A percentile compares a stretch with the other conserved stretches of the same genome.
phyloP scores from a whole-genome alignment of 2,797 vertebrate genomes.

The Paramormyrops hopkinsi region DNA sequence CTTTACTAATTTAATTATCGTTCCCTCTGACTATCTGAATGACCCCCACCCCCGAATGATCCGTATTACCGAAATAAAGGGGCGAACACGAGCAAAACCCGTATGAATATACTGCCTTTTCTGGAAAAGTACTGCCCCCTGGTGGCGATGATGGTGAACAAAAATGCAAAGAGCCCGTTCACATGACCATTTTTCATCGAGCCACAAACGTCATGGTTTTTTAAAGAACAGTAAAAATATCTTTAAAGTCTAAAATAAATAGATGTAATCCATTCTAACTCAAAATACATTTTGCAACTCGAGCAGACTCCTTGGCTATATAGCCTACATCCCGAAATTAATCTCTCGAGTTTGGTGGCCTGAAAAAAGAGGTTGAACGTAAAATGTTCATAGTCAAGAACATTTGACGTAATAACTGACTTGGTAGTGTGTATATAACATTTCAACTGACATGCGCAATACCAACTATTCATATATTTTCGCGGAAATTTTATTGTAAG shows the following conservation, averaged over 20 bases:
- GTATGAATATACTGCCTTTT: neutral
- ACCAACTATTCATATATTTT: neutral
- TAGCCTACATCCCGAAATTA: neutral
- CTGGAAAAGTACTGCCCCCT: neutral
- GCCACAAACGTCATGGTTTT: neutral
- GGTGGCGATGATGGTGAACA: neutral
- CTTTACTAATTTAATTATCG: neutral
- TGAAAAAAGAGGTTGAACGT: neutral
- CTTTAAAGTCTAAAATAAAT: neutral
- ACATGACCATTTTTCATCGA: neutral
- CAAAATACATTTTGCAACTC: neutral
- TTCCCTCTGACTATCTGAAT: neutral
- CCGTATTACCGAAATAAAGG: neutral
- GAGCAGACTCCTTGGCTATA: neutral
- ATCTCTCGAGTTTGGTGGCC: neutral
- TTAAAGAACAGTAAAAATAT: neutral
- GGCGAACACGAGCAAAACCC: neutral
- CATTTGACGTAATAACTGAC: neutral
- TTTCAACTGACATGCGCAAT: neutral
- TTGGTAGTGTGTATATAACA: neutral
- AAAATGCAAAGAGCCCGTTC: neutral
- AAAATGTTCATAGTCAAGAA: neutral
- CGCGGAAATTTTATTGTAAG: neutral
- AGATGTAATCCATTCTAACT: neutral
- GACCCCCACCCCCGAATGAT: neutral